Percentiles rank a stretch among this genome's conserved stretches.
phyloP scores from a whole-genome alignment of 2,888 invertebrate species.

The Pediacus dermestoides region DNA sequence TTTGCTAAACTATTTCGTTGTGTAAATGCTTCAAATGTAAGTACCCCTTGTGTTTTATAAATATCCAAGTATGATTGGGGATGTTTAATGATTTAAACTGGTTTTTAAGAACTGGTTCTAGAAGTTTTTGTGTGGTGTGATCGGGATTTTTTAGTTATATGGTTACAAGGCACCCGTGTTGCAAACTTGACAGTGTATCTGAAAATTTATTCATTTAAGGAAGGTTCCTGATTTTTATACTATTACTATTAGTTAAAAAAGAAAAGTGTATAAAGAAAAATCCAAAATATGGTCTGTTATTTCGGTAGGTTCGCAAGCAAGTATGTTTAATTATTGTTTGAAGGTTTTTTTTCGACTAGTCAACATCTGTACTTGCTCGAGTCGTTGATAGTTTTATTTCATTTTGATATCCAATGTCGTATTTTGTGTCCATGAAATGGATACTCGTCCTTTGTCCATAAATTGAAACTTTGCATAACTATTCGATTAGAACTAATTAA shows the following conservation, averaged over 20 bases:
- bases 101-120: conserved; percentile 31
- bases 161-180: conserved; percentile 31
- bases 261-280: conserved; percentile 11
- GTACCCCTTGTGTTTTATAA: conserved; percentile 18
- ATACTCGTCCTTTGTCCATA: conserved; percentile 37
- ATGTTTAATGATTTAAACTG: conserved; percentile 16
- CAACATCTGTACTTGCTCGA: conserved; percentile 36
- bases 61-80: conserved; percentile 6
- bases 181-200: conserved; percentile 38
- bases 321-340: conserved; percentile 12
- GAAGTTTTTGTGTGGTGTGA: conserved; percentile 40
- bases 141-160: conserved; percentile 42
- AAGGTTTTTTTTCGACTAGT: conserved; percentile 26
- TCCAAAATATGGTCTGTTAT: conserved; percentile 25
- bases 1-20: conserved; percentile 31
- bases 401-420: conserved; percentile 41
- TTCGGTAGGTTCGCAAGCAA: conserved; percentile 28
- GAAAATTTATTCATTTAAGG: conserved; percentile 24
- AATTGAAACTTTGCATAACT: conserved; percentile 7
- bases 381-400: conserved; percentile 41
- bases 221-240: conserved; percentile 18
- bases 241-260: conserved; percentile 17
- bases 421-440: conserved; percentile 39
- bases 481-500: conserved; percentile 5
- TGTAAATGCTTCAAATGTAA: conserved; percentile 29